A percentile compares a stretch with the other conserved stretches of the same genome.
phyloP scores from a whole-genome alignment of 2,113 vertebrate genomes.

The Embiotoca jacksoni region DNA sequence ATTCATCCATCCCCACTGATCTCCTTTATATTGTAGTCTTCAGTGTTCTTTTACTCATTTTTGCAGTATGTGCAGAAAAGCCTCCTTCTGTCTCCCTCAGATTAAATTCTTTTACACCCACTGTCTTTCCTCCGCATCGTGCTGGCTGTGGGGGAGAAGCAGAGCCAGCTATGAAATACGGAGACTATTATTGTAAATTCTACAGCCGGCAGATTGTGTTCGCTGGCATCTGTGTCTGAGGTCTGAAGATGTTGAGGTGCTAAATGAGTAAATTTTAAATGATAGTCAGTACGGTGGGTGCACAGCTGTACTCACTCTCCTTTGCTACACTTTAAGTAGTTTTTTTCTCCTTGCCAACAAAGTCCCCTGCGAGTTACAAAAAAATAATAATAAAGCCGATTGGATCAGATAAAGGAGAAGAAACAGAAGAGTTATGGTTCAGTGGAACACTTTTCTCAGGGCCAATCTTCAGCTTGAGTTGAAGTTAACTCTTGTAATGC shows the following conservation, averaged over 20 bases:
- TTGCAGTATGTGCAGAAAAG: too few relatives aligned
- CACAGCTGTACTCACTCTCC: conserved; percentile 32
- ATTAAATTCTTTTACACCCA: background rate
- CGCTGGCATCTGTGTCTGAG: conserved; percentile 39
- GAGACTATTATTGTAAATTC: conserved; percentile 55
- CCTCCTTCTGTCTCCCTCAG: background rate
- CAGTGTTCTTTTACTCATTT: background rate
- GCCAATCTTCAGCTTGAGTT: conserved; percentile 5
- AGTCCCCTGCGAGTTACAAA: background rate
- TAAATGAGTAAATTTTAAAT: conserved; percentile 62
- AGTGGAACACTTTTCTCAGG: background rate
- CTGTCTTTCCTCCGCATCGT: conserved; percentile 10
- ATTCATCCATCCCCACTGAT: conserved; percentile 5
- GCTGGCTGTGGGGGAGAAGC: conserved; percentile 22
- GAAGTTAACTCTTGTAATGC: conserved; percentile 5
- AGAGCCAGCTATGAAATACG: conserved; percentile 52
- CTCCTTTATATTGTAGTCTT: background rate
- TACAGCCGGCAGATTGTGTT: conserved; percentile 7
- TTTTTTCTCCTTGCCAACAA: conserved; percentile 1
- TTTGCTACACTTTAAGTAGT: conserved; percentile 28
- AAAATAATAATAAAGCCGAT: conserved; percentile 7
- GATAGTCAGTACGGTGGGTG: conserved; percentile 22
- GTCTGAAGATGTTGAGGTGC: conserved; percentile 58
- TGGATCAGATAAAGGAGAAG: conserved; percentile 20
- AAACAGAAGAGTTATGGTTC: background rate